phyloP scores from a whole-genome alignment of 2,888 invertebrate genomes.

The Brachypalpus laphriformis region DNA sequence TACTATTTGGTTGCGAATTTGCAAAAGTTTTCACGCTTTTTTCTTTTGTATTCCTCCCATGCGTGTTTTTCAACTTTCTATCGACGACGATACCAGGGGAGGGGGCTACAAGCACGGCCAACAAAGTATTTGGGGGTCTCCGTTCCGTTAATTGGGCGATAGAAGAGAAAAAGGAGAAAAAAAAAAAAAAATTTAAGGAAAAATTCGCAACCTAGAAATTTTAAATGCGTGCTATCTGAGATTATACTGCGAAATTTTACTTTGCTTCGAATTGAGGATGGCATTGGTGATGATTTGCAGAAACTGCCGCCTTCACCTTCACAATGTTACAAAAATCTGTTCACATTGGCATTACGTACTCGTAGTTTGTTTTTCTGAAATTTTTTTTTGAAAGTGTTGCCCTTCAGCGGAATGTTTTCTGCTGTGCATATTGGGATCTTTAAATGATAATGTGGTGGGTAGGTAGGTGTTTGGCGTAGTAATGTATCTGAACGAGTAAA shows the following conservation, averaged over 20 bases:
- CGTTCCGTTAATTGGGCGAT: conserved; percentile 10
- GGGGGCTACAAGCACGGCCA: not conserved
- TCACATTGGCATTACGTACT: not conserved
- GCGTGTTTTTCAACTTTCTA: not conserved
- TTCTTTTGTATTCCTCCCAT: not conserved
- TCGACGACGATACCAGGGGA: not conserved
- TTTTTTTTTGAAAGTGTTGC: not conserved
- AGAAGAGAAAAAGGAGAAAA: not conserved
- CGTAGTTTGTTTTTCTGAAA: not conserved
- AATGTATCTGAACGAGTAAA: not conserved
- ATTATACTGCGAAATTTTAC: not conserved
- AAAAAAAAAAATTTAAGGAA: not conserved
- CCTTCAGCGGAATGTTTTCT: not conserved
- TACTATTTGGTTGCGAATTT: not conserved
- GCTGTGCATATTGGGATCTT: not conserved
- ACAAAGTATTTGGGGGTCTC: not conserved
- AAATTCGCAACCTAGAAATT: conserved; percentile 9
- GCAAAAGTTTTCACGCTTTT: not conserved
- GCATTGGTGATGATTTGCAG: not conserved
- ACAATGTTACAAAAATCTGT: not conserved
- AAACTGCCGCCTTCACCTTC: not conserved
- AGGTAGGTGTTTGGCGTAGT: too few relatives aligned
- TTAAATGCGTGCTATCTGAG: conserved; percentile 6
- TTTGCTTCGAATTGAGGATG: not conserved
- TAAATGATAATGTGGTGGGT: not conserved